Base-by-base conservation (phyloP, 2,888 invertebrate species). In the Keiferia lycopersicella region DNA sequence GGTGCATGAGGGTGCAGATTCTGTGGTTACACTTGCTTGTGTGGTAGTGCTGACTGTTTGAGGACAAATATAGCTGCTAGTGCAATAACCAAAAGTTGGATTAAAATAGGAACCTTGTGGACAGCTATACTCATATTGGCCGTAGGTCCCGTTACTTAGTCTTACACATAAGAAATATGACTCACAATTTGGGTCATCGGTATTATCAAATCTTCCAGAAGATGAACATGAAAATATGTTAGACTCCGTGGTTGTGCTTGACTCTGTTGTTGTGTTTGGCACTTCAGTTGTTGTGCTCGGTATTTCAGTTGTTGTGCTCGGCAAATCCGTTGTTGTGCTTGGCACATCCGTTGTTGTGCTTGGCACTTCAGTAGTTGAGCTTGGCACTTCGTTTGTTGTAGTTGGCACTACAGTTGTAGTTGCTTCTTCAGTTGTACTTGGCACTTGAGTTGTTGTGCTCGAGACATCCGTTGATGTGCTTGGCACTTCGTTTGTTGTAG, bases 61-160 rank as follows among this genome's bases (percentile, higher is more conserved):
- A 0, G 78, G 78, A 69, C 88, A 88, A 1, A 73, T 75, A 68
- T 86, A 88, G 68, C 80, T 83, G 18, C 77, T 71, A 0, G 81
- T 67, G 68, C 92, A 91, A 41, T 67, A 72, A 0, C 75, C 66
- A 0, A 76, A 70, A 38, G 66, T 69, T 0, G 89, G 88, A 66
- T 88, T 83, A 74, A 92, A 92, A 41, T 87, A 71, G 0, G 90
- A 88, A 2, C 83, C 86, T 0, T 82, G 75, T 0, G 90, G 88
- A 71, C 69, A 62, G 3, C 51, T 20, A 56, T 77, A 78, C 65
- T 71, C 65, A 58, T 74, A 77, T 20, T 50, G 58, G 7, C n/a
- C 26, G 22, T 48, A 58, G 0, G 30, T 18, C 7, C 63, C 63
- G 41, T 67, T 64, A 39, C 76, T 65, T 39, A 76, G 65, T 41